phyloP scores from a whole-genome alignment of 2,797 vertebrate species.

The Characodon lateralis region DNA sequence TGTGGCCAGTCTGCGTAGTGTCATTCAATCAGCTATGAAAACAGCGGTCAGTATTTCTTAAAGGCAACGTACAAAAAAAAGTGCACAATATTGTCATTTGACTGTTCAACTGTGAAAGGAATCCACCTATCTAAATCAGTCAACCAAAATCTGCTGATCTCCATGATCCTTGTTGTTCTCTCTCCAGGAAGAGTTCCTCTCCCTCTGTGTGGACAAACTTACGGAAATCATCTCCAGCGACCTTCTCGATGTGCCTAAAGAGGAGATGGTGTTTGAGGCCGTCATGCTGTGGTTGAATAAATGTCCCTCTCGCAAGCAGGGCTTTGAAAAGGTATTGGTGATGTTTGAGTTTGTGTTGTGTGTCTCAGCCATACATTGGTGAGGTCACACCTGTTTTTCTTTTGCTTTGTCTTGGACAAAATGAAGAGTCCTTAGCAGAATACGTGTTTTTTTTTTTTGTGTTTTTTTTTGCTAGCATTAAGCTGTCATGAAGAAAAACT shows the following conservation, averaged over 20 bases:
- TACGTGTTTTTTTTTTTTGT: neutral
- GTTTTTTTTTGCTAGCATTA: neutral
- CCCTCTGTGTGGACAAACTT: conserved; percentile 84
- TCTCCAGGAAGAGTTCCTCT: conserved; percentile 83
- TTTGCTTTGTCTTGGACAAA: neutral
- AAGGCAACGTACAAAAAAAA: too few relatives aligned
- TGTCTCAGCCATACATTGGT: neutral
- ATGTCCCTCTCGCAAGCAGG: conserved; percentile 76
- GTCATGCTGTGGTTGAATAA: conserved; percentile 82
- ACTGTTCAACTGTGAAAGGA: too few relatives aligned
- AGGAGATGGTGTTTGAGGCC: conserved; percentile 84
- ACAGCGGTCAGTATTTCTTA: too few relatives aligned
- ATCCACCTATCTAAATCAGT: too few relatives aligned
- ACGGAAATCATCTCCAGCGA: conserved; percentile 84
- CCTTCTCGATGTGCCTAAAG: conserved; percentile 79
- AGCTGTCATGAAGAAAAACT: neutral
- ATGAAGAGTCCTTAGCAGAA: neutral
- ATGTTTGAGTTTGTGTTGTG: neutral
- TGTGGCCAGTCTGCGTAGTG: too few relatives aligned
- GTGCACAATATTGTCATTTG: too few relatives aligned
- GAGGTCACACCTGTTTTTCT: neutral
- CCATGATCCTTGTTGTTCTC: neutral
- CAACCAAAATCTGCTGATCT: fast-evolving
- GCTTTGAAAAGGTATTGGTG: conserved; percentile 81
- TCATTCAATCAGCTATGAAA: neutral